phyloP scores from a whole-genome alignment of 2,888 invertebrate genomes.

The Campoplex nolae region DNA sequence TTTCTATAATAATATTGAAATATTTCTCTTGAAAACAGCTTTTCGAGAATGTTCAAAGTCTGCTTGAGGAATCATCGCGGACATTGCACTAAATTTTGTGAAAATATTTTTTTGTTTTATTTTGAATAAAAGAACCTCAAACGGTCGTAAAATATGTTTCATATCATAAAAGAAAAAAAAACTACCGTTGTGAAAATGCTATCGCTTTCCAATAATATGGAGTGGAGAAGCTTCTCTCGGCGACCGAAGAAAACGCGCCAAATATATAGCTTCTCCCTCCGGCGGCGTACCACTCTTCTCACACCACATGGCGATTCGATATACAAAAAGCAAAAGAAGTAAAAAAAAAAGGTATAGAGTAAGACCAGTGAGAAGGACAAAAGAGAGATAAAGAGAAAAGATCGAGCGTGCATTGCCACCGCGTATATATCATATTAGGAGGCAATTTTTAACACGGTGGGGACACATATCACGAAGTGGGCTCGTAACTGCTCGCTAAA shows the following conservation, averaged over 20 bases:
- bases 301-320: slow-evolving; percentile 6
- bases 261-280: slow-evolving; percentile 62
- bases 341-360: not conserved
- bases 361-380: slow-evolving; percentile 16
- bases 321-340: slow-evolving; percentile 5
- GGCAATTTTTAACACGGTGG: slow-evolving; percentile 81
- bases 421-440: slow-evolving; percentile 81
- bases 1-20: not conserved
- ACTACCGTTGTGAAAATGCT: slow-evolving; percentile 78
- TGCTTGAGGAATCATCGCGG: not conserved
- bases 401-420: slow-evolving; percentile 37
- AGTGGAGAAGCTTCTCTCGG: slow-evolving; percentile 61
- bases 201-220: slow-evolving; percentile 81
- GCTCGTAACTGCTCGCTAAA: slow-evolving; percentile 74
- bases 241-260: slow-evolving; percentile 64
- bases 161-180: slow-evolving; percentile 73
- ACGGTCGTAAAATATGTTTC: slow-evolving; percentile 75
- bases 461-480: slow-evolving; percentile 77
- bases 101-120: not conserved
- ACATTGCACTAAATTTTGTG: not conserved
- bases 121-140: slow-evolving; percentile 17
- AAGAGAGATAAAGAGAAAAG: slow-evolving; percentile 32
- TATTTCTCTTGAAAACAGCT: not conserved
- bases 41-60: not conserved
- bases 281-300: slow-evolving; percentile 51